Evolutionary conservation across 1,140 invertebrate genomes (phyloP).

Genomic region (Nymphalis io): DNA sequence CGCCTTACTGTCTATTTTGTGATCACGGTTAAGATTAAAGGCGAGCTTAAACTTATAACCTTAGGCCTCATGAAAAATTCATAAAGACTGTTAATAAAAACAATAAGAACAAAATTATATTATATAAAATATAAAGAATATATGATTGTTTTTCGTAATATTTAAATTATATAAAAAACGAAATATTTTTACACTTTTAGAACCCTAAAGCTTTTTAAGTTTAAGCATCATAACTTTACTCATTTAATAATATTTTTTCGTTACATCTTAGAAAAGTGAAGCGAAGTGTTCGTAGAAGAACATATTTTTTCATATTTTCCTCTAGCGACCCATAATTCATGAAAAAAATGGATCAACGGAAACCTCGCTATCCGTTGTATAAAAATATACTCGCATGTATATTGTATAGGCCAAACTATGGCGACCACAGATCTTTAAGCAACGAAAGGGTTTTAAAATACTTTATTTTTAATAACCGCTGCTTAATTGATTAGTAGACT

Average conservation of each 20-base stretch:
- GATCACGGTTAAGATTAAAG: too few relatives aligned
- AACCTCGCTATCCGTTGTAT: constrained; percentile 36
- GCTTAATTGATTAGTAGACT: too few relatives aligned
- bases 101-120: too few relatives aligned
- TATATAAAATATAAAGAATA: too few relatives aligned
- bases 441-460: constrained; percentile 27
- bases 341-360: constrained; percentile 59
- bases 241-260: constrained; percentile 13
- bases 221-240: neutral
- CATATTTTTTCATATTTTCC: constrained; percentile 46
- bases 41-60: too few relatives aligned
- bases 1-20: too few relatives aligned
- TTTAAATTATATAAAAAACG: neutral
- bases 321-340: constrained; percentile 56
- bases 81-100: too few relatives aligned
- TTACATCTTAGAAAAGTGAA: constrained; percentile 15
- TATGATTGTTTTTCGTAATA: too few relatives aligned
- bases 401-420: constrained; percentile 16
- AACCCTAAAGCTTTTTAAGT: neutral
- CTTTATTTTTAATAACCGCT: neutral
- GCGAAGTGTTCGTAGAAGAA: constrained; percentile 17
- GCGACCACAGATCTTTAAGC: constrained; percentile 28
- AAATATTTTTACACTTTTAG: neutral
- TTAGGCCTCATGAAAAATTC: too few relatives aligned
- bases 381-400: constrained; percentile 32